Percentiles rank a stretch among this genome's conserved stretches.
Evolutionary conservation across 2,888 invertebrate genomes (phyloP).

Genomic region (Serripes groenlandicus): DNA sequence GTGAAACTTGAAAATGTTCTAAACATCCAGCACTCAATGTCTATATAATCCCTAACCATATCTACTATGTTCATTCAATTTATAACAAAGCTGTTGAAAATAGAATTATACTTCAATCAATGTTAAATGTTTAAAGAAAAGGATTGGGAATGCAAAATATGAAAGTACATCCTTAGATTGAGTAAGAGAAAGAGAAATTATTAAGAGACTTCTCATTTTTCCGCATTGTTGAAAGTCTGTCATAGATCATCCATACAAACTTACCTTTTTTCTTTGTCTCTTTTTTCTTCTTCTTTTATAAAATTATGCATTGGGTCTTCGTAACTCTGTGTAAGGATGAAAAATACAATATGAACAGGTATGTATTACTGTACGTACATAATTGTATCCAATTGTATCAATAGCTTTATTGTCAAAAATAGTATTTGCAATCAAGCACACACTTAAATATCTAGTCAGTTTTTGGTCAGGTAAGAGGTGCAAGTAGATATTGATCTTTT

Average conservation of each 20-base stretch:
- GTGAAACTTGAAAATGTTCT: too few relatives aligned
- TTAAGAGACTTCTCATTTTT: not conserved
- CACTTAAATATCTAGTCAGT: not conserved
- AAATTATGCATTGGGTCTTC: conserved; percentile 23
- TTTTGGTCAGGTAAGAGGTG: not conserved
- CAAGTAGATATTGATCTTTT: not conserved
- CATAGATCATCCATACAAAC: not conserved
- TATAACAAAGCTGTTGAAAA: too few relatives aligned
- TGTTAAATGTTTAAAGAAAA: too few relatives aligned
- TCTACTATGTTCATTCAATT: too few relatives aligned
- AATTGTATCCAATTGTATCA: not conserved
- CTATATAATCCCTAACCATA: too few relatives aligned
- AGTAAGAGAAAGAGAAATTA: not conserved
- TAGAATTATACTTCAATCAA: too few relatives aligned
- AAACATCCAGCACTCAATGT: too few relatives aligned
- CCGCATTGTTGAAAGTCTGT: not conserved
- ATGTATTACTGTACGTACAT: too few relatives aligned
- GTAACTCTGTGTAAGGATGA: not conserved
- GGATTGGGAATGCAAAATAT: not conserved
- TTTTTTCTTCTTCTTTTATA: conserved; percentile 23
- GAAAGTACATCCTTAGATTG: not conserved
- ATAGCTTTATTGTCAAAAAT: not conserved
- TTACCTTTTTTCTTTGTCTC: conserved; percentile 21
- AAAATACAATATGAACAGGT: too few relatives aligned
- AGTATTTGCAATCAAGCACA: not conserved